A percentile compares a stretch with the other conserved stretches of the same genome.
Evolutionary conservation across 1,140 invertebrate genomes (phyloP).

Genomic region (Hylyphantes graminicola): DNA sequence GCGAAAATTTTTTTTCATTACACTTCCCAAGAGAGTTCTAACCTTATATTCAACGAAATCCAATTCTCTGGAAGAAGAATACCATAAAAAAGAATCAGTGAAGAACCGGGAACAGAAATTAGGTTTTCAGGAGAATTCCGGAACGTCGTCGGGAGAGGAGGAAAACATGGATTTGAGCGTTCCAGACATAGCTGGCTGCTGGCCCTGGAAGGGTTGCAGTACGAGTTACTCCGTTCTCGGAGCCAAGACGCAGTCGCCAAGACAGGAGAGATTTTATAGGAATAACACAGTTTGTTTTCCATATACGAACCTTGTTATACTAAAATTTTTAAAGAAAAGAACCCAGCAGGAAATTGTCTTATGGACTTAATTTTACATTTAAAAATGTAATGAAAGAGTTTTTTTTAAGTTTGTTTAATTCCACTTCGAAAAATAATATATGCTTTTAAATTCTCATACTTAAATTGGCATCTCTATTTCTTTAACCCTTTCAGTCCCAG

Average conservation of each 20-base stretch:
- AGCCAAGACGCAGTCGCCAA: constrained; percentile 43
- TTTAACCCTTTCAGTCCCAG: no score
- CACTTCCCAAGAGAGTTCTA: neutral
- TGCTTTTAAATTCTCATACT: no score
- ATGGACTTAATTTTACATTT: neutral
- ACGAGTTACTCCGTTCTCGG: no score
- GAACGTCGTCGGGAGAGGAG: constrained; percentile 9
- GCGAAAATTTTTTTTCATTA: neutral
- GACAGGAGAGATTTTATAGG: neutral
- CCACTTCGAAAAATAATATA: neutral
- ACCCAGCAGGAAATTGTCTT: neutral
- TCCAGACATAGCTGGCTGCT: constrained; percentile 48
- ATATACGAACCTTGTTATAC: neutral
- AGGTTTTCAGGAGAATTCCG: constrained; percentile 20
- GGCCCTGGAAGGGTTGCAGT: constrained; percentile 18
- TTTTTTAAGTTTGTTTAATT: neutral
- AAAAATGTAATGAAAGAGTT: neutral
- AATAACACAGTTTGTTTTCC: no score
- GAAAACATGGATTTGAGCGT: constrained; percentile 51
- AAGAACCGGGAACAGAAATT: constrained; percentile 15
- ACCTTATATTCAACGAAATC: neutral
- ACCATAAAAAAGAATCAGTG: neutral
- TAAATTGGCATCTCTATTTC: no score
- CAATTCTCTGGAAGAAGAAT: neutral
- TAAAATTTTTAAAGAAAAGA: neutral